Conservation (phyloP, 2,113 vertebrate genomes). For the Pagrus major region DNA sequence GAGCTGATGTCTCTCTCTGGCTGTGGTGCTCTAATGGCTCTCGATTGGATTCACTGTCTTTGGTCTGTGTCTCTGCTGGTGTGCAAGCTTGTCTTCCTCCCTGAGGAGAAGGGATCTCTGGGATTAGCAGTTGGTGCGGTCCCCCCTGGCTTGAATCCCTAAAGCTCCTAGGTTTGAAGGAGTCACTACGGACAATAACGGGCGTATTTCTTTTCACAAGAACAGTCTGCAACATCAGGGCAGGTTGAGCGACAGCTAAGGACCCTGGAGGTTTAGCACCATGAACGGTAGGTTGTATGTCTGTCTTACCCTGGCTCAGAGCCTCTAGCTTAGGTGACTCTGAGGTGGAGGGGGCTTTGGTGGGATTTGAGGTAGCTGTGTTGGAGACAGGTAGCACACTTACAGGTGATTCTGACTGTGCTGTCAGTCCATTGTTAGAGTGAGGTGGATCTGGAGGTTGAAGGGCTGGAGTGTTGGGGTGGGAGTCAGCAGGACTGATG, state of each 20-base stretch:
- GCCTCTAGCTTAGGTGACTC: constrained; percentile 48
- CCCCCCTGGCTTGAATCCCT: constrained; percentile 30
- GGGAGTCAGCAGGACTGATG: constrained; percentile 31
- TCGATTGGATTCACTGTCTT: constrained; percentile 67
- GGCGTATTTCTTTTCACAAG: constrained; percentile 58
- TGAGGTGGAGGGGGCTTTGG: constrained; percentile 68
- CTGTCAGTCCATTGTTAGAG: constrained; percentile 45
- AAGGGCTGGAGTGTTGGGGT: constrained; percentile 20
- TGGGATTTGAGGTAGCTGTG: constrained; percentile 80
- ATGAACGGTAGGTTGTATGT: constrained; percentile 56
- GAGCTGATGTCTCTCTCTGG: constrained; percentile 36
- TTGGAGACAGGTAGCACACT: constrained; percentile 58
- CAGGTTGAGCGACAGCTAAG: constrained; percentile 34
- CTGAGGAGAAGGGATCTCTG: constrained; percentile 20
- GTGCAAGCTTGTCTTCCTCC: constrained; percentile 51
- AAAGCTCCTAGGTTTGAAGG: constrained; percentile 54
- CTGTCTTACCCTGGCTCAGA: constrained; percentile 55
- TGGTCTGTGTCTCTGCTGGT: constrained; percentile 71
- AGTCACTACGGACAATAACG: constrained; percentile 62
- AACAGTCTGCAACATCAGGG: constrained; percentile 45
- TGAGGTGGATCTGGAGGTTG: constrained; percentile 43
- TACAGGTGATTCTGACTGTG: constrained; percentile 43
- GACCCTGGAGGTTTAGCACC: constrained; percentile 66
- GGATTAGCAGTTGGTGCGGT: constrained; percentile 45
- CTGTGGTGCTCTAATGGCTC: constrained; percentile 45